These are phyloP conservation scores for Agrotis puta DNA, from an alignment of 2,888 invertebrate genomes.

Conservation along the genomic window DNA sequence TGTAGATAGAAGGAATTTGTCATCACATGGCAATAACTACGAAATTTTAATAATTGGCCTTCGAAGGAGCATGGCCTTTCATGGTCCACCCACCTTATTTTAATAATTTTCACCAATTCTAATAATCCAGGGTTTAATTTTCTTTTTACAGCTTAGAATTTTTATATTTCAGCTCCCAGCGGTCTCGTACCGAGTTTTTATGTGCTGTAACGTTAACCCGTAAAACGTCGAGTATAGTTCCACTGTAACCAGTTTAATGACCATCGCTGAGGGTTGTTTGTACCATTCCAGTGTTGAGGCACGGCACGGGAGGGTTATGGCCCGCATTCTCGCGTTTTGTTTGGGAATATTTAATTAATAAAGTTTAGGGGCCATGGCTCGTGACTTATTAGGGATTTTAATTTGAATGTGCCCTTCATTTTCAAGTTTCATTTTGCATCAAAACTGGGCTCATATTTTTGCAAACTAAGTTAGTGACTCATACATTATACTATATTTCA, in stretches of 20 bases:
- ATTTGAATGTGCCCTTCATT: constrained; percentile 37
- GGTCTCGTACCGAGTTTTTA: constrained; percentile 51
- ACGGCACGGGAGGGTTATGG: constrained; percentile 49
- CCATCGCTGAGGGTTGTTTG: constrained; percentile 55
- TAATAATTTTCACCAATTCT: constrained; percentile 25
- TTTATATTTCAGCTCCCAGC: constrained; percentile 39
- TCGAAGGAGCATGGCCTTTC: no score
- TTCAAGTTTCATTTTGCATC: constrained; percentile 13
- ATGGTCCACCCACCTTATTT: no score
- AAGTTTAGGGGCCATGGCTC: constrained; percentile 44
- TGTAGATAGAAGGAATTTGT: no score
- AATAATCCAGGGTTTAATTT: constrained; percentile 33
- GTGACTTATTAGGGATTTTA: constrained; percentile 30
- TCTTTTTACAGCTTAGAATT: constrained; percentile 34
- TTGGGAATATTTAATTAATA: constrained; percentile 60
- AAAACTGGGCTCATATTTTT: constrained; percentile 5
- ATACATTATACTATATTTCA: no score
- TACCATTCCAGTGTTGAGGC: constrained; percentile 48
- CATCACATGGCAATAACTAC: no score
- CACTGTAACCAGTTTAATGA: constrained; percentile 57
- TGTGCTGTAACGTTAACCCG: constrained; percentile 53
- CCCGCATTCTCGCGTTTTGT: constrained; percentile 55
- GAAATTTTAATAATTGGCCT: no score
- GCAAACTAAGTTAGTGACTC: not conserved
- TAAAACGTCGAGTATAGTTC: constrained; percentile 58